A percentile compares a stretch with the other conserved stretches of the same genome.
Conservation (phyloP, 1,140 invertebrate genomes). For the Diorhabda carinulata region DNA sequence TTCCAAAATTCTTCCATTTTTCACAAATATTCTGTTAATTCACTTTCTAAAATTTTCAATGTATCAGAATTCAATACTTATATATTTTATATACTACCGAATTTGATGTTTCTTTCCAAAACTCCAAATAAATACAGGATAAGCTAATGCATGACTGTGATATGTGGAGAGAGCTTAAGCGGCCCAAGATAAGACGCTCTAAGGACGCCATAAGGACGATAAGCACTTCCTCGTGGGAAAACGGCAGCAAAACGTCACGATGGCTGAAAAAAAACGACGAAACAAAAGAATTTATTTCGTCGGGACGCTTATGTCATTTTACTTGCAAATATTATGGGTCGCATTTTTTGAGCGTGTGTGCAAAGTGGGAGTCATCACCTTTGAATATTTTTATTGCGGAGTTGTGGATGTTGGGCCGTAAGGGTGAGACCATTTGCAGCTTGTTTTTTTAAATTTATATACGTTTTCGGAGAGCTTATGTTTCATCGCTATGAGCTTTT, state of each 20-base stretch:
- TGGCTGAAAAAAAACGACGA: constrained; percentile 24
- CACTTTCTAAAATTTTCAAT: no score
- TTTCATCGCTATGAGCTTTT: not conserved
- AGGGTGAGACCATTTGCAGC: constrained; percentile 35
- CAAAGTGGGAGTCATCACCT: constrained; percentile 48
- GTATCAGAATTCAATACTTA: no score
- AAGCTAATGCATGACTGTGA: constrained; percentile 19
- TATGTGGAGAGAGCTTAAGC: not conserved
- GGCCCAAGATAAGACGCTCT: not conserved
- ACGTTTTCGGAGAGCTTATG: constrained; percentile 2
- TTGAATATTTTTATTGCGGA: constrained; percentile 48
- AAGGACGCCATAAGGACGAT: not conserved
- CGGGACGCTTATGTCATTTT: constrained; percentile 47
- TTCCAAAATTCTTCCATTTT: no score
- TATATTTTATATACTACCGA: no score
- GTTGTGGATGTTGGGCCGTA: constrained; percentile 30
- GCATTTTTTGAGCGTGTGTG: constrained; percentile 44
- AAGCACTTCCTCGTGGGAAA: constrained; percentile 10
- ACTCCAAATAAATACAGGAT: constrained; percentile 5
- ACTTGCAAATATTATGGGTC: constrained; percentile 49
- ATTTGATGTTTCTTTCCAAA: not conserved
- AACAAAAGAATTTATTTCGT: constrained; percentile 47
- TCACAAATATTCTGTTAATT: no score
- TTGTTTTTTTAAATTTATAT: constrained; percentile 28
- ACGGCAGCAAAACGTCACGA: not conserved